Percentiles rank a stretch among this genome's conserved stretches.
Conservation (phyloP, 2,797 vertebrate genomes). For the Acanthornis magna region DNA sequence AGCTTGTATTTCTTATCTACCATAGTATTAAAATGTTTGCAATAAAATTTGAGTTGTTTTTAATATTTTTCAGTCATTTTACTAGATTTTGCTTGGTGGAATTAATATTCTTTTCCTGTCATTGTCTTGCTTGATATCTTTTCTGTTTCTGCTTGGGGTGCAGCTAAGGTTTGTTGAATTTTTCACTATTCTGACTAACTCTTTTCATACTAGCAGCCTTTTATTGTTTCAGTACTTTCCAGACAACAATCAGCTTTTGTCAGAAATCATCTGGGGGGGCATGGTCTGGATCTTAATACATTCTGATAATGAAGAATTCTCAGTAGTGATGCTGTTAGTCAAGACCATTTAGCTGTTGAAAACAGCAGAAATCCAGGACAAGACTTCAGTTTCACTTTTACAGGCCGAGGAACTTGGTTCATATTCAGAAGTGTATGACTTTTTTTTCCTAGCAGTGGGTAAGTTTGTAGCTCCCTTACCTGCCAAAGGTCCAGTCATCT, state of each 20-base stretch:
- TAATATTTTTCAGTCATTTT: not conserved
- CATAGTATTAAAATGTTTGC: not conserved
- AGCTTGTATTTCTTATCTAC: conserved; percentile 14
- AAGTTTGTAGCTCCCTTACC: not conserved
- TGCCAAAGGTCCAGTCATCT: not conserved
- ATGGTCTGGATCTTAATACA: not conserved
- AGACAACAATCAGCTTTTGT: not conserved
- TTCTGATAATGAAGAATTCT: not conserved
- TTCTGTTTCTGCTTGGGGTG: not conserved
- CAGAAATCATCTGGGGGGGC: not conserved
- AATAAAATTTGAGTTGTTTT: conserved; percentile 1
- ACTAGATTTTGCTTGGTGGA: not conserved
- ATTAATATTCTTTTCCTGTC: not conserved
- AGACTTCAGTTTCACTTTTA: not conserved
- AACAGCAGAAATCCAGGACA: not conserved
- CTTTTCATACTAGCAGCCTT: not conserved
- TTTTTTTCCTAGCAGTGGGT: not conserved
- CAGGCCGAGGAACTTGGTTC: not conserved
- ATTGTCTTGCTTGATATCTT: not conserved
- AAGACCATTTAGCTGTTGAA: not conserved
- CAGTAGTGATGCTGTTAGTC: not conserved
- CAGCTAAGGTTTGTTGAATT: not conserved
- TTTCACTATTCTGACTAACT: not conserved
- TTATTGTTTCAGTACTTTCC: not conserved
- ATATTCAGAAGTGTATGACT: not conserved